Conservation (phyloP, 2,797 vertebrate genomes). For the Leptoclinus maculatus region DNA sequence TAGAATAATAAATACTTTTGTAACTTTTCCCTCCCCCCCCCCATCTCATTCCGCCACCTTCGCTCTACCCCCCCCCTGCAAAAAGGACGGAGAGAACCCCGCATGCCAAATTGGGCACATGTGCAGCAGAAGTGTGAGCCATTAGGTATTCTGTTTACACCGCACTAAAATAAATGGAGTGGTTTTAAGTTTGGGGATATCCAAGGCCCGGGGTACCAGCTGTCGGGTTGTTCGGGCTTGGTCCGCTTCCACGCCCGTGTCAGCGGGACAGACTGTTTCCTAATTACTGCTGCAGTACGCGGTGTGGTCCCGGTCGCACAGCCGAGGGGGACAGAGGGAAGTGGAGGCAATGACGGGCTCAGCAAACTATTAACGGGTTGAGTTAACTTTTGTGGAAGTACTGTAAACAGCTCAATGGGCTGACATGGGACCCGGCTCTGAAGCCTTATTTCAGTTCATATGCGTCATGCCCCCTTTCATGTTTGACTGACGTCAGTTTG, state of each 20-base stretch:
- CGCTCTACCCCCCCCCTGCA: slow-evolving; percentile 23
- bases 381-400: slow-evolving; percentile 77
- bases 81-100: slow-evolving; percentile 51
- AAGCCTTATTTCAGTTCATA: slow-evolving; percentile 53
- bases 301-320: slow-evolving; percentile 74
- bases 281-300: slow-evolving; percentile 72
- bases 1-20: slow-evolving; percentile 66
- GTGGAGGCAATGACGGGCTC: slow-evolving; percentile 77
- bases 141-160: slow-evolving; percentile 84
- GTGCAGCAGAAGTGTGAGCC: slow-evolving; percentile 77
- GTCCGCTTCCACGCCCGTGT: slow-evolving; percentile 76
- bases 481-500: slow-evolving; percentile 68
- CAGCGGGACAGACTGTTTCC: slow-evolving; percentile 76
- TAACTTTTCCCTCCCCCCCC: slow-evolving; percentile 34
- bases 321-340: slow-evolving; percentile 76
- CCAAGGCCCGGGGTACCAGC: slow-evolving; percentile 76
- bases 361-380: slow-evolving; percentile 77
- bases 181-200: slow-evolving; percentile 77
- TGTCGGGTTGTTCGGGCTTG: slow-evolving; percentile 73
- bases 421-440: slow-evolving; percentile 60
- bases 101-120: slow-evolving; percentile 73
- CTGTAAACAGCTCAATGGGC: slow-evolving; percentile 74
- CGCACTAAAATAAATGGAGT: slow-evolving; percentile 81
- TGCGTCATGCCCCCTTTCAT: slow-evolving; percentile 60
- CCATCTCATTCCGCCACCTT: slow-evolving; percentile 25